phyloP scores from a whole-genome alignment of 2,888 invertebrate species.

The Chamaedrilus cognettii region DNA sequence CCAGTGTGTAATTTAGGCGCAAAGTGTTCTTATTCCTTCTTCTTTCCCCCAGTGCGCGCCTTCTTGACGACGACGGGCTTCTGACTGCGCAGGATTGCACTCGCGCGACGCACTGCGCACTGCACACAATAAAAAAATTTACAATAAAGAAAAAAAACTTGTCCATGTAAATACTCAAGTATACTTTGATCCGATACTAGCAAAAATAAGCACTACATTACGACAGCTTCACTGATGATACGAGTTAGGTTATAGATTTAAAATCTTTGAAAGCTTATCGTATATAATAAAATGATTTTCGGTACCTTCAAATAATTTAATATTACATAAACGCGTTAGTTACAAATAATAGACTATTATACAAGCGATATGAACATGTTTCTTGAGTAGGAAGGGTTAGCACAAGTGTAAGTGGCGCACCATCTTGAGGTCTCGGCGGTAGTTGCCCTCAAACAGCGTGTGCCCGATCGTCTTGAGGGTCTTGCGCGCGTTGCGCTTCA shows the following conservation, averaged over 20 bases:
- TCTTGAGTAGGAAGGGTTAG: too few species aligned
- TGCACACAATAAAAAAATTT: constrained; percentile 62
- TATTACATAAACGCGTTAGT: too few species aligned
- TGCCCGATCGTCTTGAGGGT: constrained; percentile 83
- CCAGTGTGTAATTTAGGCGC: constrained; percentile 2
- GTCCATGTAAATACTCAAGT: background rate
- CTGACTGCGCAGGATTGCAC: constrained; percentile 90
- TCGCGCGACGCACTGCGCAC: constrained; percentile 89
- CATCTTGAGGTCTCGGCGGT: constrained; percentile 85
- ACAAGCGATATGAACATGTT: too few species aligned
- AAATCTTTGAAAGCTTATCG: too few species aligned
- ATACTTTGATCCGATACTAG: too few species aligned
- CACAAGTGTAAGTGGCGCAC: constrained; percentile 59
- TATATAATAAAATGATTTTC: too few species aligned
- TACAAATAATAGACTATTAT: too few species aligned
- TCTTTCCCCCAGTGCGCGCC: constrained; percentile 49
- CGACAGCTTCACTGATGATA: too few species aligned
- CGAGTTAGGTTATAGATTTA: too few species aligned
- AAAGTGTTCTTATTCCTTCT: constrained; percentile 23
- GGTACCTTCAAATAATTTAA: too few species aligned
- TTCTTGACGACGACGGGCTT: constrained; percentile 78
- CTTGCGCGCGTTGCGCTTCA: constrained; percentile 87
- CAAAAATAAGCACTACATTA: too few species aligned
- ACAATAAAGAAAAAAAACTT: background rate
- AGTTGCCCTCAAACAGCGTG: constrained; percentile 77